Evolutionary conservation across 1,140 invertebrate species (phyloP).

Genomic region (Argopecten irradians): DNA sequence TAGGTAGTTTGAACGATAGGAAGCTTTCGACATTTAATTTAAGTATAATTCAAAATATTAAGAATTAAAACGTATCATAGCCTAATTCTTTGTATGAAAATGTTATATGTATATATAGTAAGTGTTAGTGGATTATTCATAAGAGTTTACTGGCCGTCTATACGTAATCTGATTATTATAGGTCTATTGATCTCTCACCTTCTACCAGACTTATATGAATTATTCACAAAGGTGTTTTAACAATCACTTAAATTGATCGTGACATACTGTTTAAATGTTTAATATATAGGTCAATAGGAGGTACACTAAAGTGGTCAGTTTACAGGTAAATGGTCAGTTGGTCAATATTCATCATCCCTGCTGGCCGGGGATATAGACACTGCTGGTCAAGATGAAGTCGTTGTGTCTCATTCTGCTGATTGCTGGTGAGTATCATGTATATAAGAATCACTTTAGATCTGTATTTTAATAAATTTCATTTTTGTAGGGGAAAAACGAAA

Average conservation of each 20-base stretch:
- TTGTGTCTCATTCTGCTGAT: not conserved
- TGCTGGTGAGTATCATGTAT: not conserved
- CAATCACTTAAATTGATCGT: not conserved
- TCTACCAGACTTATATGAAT: not conserved
- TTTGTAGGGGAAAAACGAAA: no score
- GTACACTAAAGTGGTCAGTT: not conserved
- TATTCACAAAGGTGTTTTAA: not conserved
- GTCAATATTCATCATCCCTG: not conserved
- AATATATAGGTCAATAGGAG: not conserved
- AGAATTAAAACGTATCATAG: no score
- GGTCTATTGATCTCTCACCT: not conserved
- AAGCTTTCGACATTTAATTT: no score
- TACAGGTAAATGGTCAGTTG: not conserved
- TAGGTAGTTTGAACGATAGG: no score
- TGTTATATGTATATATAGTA: no score
- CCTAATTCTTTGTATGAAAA: no score
- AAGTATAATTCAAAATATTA: no score
- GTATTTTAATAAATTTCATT: no score
- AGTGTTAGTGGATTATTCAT: no score
- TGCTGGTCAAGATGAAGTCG: not conserved
- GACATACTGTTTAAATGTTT: slow-evolving; percentile 10
- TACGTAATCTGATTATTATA: not conserved
- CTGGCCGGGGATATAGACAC: not conserved
- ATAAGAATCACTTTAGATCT: no score
- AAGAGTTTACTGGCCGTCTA: not conserved